Conservation (phyloP, 2,888 invertebrate species). For the Pachydiplax longipennis region DNA sequence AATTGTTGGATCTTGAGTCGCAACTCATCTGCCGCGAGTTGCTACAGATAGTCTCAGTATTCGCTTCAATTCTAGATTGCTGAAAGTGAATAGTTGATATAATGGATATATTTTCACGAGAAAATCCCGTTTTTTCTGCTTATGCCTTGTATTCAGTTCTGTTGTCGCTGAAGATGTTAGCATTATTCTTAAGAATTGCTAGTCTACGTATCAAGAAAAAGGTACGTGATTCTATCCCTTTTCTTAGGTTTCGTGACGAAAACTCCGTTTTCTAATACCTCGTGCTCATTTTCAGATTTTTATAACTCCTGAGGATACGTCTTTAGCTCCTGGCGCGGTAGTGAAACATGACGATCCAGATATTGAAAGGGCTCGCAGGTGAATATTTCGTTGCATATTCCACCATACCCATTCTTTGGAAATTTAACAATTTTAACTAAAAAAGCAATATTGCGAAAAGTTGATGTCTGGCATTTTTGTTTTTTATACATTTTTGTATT, state of each 20-base stretch:
- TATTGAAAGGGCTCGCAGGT: slow-evolving; percentile 39
- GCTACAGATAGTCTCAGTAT: not conserved
- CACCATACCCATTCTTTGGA: too few relatives aligned
- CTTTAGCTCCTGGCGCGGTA: not conserved
- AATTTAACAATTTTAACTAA: too few relatives aligned
- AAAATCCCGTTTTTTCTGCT: slow-evolving; percentile 22
- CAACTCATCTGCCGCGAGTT: not conserved
- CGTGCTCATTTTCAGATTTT: not conserved
- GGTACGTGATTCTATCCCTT: not conserved
- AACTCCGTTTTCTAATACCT: not conserved
- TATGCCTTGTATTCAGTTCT: slow-evolving; percentile 21
- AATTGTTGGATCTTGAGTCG: not conserved
- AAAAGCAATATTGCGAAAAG: too few relatives aligned
- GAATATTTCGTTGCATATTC: not conserved
- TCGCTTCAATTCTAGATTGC: not conserved
- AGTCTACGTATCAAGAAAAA: slow-evolving; percentile 29
- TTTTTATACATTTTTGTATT: too few relatives aligned
- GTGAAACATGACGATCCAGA: slow-evolving; percentile 25
- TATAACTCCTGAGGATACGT: not conserved
- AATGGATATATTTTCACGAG: not conserved
- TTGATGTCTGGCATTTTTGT: too few relatives aligned
- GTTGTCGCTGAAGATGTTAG: slow-evolving; percentile 20
- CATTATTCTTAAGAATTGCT: slow-evolving; percentile 9
- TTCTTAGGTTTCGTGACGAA: not conserved
- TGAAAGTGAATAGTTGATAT: not conserved